Evolutionary conservation across 2,113 vertebrate genomes (phyloP), one percentile per base, ranked within the genome.

Genomic region (Nansenia antarctica): DNA sequence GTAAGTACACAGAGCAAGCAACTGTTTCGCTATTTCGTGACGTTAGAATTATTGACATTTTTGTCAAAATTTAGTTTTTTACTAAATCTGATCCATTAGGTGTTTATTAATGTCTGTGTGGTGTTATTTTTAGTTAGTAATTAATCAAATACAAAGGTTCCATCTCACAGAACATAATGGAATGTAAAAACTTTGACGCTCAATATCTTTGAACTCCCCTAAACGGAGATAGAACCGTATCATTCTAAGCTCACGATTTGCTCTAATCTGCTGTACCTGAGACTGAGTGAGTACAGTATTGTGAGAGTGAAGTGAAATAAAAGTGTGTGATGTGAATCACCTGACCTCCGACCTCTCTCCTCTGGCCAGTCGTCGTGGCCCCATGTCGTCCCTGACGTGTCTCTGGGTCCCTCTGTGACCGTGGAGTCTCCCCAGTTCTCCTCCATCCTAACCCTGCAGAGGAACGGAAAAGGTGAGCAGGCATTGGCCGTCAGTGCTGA

Each of bases 381-480:
- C 90, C 82, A 71, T 58, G 0, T 84, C 84, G 81, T 86, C 76
- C 79, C 94, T 31, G 94, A 95, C 9, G 90, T 89, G 32, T 79
- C 88, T 64, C 30, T 82, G 64, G 58, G 88, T 87, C 82, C 91
- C 67, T 81, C 93, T 69, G 72, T 84, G 65, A 71, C 76, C 18
- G 70, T 49, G 1, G 94, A 95, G 78, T 78, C 77, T 11, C 86
- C 93, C 14, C 72, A 69, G 45, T 87, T 90, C 71, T 92, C 90
- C 75, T 69, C 92, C n/a, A 65, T 87, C 79, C 6, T 88, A 67
- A 80, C 89, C 15, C 89, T 92, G 61, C 87, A 88, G 73, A 94
- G 92, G 76, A 84, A 66, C 78, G 90, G 89, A 37, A 98, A 96
- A 95, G 94, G 95, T 98, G 67, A 62, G 87, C 73, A 71, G 1